These are phyloP conservation scores for Cathartes aura DNA, from an alignment of 2,113 vertebrate genomes.

Conservation along the genomic window DNA sequence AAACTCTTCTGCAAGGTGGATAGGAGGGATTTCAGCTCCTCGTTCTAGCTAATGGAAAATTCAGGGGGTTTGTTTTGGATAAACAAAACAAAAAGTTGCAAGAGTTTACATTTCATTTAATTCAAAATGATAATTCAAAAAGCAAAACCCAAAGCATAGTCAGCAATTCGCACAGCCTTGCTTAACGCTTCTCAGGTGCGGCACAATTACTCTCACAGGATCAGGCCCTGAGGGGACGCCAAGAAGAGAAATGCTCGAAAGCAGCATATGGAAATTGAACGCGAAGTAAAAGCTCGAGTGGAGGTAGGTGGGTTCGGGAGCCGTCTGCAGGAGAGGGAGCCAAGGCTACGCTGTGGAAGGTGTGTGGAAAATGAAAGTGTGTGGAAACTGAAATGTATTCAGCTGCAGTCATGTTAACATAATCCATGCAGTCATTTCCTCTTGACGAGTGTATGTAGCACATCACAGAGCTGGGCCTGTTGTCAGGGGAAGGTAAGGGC, in stretches of 20 bases:
- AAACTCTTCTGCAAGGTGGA: neutral
- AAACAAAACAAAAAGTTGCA: neutral
- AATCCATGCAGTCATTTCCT: neutral
- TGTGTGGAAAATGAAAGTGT: neutral
- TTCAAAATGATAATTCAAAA: neutral
- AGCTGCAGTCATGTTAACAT: neutral
- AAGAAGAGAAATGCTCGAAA: neutral
- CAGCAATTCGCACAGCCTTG: neutral
- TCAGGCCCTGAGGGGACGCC: constrained; percentile 4
- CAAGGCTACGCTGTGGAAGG: neutral
- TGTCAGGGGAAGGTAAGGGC: neutral
- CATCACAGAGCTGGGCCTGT: neutral
- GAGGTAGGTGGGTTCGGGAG: neutral
- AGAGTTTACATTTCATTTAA: neutral
- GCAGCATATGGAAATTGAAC: constrained; percentile 3
- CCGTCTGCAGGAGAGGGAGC: neutral
- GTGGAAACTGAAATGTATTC: neutral
- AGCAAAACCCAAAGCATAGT: neutral
- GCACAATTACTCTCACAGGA: neutral
- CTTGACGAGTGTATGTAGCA: neutral
- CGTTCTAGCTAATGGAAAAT: neutral
- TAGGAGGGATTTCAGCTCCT: neutral
- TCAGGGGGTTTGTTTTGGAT: neutral
- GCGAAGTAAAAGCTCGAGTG: neutral
- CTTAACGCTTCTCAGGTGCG: neutral